phyloP scores from a whole-genome alignment of 2,113 vertebrate species.

The Ctenodactylus gundi region DNA sequence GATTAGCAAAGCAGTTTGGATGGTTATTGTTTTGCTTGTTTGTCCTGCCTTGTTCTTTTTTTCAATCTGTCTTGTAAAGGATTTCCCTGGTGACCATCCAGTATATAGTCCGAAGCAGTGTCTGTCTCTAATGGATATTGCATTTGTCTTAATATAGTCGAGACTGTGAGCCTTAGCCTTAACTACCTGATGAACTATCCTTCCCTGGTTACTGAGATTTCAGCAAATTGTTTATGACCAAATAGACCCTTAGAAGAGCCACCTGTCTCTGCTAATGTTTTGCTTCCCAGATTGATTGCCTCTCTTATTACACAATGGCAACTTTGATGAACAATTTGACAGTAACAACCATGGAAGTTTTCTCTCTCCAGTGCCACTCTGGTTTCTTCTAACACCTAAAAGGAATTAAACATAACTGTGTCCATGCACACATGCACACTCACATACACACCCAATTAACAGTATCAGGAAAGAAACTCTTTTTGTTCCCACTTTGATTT shows the following conservation, averaged over 20 bases:
- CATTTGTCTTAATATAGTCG: not conserved
- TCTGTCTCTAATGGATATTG: not conserved
- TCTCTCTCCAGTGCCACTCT: not conserved
- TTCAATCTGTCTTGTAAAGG: not conserved
- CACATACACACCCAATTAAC: not conserved
- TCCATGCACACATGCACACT: accelerated
- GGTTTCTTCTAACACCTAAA: not conserved
- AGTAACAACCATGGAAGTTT: not conserved
- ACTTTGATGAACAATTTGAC: slow-evolving; percentile 2
- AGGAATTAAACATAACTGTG: not conserved
- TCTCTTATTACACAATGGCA: not conserved
- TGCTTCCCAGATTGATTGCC: not conserved
- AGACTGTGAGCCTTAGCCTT: not conserved
- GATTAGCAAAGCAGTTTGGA: not conserved
- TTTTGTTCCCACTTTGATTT: slow-evolving; percentile 23
- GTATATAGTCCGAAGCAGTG: not conserved
- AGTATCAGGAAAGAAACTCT: not conserved
- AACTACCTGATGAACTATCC: not conserved
- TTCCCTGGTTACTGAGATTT: not conserved
- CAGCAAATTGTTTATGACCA: not conserved
- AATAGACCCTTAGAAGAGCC: not conserved
- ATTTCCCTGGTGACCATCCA: not conserved
- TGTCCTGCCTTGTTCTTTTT: not conserved
- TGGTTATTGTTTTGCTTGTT: not conserved
- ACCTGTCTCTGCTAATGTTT: not conserved